Evolutionary conservation across 2,797 vertebrate species (phyloP).

Genomic region (Oreochromis mossambicus): DNA sequence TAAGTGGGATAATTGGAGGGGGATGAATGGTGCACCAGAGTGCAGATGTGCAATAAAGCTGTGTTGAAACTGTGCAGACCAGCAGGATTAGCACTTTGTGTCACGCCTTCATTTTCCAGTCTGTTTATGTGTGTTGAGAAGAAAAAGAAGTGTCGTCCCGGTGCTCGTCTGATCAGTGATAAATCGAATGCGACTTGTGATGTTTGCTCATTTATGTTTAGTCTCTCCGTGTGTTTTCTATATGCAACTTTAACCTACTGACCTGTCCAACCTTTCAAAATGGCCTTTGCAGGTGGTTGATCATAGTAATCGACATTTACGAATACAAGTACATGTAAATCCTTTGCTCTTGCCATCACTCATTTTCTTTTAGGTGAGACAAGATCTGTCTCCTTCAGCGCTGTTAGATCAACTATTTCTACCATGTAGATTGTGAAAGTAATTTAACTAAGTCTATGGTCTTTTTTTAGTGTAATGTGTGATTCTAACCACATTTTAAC

Average conservation of each 20-base stretch:
- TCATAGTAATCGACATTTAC: background rate
- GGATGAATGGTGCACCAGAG: constrained; percentile 29
- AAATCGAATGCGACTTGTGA: background rate
- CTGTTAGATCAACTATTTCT: background rate
- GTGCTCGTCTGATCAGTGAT: background rate
- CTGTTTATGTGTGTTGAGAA: background rate
- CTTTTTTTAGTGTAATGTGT: background rate
- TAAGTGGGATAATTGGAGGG: constrained; percentile 63
- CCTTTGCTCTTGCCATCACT: background rate
- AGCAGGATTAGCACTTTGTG: constrained; percentile 4
- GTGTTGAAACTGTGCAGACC: constrained; percentile 23
- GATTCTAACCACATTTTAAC: background rate
- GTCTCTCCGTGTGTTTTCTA: background rate
- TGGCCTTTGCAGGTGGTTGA: background rate
- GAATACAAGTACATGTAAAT: background rate
- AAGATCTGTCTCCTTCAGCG: background rate
- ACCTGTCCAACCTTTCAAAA: background rate
- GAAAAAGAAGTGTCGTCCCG: background rate
- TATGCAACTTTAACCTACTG: background rate
- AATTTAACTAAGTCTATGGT: background rate
- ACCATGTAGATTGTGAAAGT: background rate
- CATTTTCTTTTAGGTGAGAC: background rate
- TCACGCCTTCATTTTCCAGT: background rate
- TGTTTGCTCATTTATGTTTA: background rate
- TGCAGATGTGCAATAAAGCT: constrained; percentile 37